phyloP scores from a whole-genome alignment of 2,113 vertebrate species.

The Ptyas mucosa region DNA sequence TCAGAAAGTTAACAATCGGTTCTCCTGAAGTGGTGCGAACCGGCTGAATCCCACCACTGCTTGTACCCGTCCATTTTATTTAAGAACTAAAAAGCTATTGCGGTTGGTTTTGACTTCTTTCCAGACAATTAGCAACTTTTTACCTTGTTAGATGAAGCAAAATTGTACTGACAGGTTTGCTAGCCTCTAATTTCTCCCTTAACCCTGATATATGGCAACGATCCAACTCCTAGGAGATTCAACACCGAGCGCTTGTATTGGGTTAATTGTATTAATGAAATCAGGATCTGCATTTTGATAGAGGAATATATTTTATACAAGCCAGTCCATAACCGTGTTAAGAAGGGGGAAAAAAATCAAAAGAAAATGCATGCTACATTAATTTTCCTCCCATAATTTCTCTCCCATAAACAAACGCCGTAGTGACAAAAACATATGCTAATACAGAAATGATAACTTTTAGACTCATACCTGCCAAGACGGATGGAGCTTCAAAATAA shows the following conservation, averaged over 20 bases:
- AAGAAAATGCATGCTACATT: constrained; percentile 6
- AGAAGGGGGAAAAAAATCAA: background rate
- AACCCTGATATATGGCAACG: background rate
- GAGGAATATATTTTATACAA: background rate
- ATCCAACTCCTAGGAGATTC: background rate
- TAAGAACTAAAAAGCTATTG: background rate
- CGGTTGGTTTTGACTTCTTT: background rate
- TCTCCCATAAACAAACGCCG: constrained; percentile 8
- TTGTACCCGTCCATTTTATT: background rate
- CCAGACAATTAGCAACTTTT: background rate
- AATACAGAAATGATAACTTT: constrained; percentile 16
- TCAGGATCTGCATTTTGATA: background rate
- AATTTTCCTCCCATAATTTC: constrained; percentile 6
- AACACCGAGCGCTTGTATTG: background rate
- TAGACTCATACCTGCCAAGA: constrained; percentile 9
- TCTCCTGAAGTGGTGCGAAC: too few relatives aligned
- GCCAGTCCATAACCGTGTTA: background rate
- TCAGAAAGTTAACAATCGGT: too few relatives aligned
- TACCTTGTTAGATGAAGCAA: background rate
- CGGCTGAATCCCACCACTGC: too few relatives aligned
- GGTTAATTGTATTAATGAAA: background rate
- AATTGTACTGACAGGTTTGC: background rate
- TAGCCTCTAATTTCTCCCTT: background rate
- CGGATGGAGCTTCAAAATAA: constrained; percentile 12
- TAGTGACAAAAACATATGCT: constrained; percentile 14